These are phyloP conservation scores for Pocillopora meandrina DNA, from an alignment of 92 coral and sea anemone species.

Conservation along the genomic window DNA sequence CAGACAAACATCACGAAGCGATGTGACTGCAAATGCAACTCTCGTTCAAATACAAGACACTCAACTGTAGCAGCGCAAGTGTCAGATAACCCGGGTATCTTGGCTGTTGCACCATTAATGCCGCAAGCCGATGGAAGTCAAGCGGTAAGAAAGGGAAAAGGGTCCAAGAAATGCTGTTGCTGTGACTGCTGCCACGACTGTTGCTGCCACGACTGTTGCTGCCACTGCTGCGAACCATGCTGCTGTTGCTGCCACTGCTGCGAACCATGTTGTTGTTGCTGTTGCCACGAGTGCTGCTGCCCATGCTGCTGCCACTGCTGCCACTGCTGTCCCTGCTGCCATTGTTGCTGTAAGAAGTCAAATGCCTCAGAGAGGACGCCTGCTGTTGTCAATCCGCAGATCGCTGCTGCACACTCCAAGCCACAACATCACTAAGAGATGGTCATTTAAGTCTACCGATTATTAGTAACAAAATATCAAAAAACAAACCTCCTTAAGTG, in stretches of 20 bases:
- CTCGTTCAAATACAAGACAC: constrained; percentile 13
- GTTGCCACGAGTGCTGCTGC: constrained; percentile 71
- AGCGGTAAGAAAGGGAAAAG: constrained; percentile 27
- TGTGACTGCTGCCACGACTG: constrained; percentile 62
- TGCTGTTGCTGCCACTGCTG: constrained; percentile 76
- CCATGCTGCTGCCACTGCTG: constrained; percentile 71
- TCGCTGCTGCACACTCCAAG: constrained; percentile 25
- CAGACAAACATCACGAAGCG: constrained; percentile 13
- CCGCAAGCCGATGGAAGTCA: constrained; percentile 18
- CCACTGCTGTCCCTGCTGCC: constrained; percentile 61
- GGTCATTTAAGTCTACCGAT: not conserved
- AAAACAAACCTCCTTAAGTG: constrained; percentile 6
- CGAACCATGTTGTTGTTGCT: constrained; percentile 72
- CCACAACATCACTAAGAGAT: constrained; percentile 32
- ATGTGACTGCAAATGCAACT: constrained; percentile 47
- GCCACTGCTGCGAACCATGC: constrained; percentile 76
- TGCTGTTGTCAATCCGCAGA: constrained; percentile 14
- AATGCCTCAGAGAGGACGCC: not conserved
- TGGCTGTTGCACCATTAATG: constrained; percentile 38
- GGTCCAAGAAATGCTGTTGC: constrained; percentile 57
- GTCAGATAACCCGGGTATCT: constrained; percentile 52
- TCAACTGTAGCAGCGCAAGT: constrained; percentile 37
- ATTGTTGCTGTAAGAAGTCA: constrained; percentile 56
- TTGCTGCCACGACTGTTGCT: constrained; percentile 66
- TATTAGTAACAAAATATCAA: constrained; percentile 9